phyloP scores from a whole-genome alignment of 2,113 vertebrate species.

The Chaetodon auriga region DNA sequence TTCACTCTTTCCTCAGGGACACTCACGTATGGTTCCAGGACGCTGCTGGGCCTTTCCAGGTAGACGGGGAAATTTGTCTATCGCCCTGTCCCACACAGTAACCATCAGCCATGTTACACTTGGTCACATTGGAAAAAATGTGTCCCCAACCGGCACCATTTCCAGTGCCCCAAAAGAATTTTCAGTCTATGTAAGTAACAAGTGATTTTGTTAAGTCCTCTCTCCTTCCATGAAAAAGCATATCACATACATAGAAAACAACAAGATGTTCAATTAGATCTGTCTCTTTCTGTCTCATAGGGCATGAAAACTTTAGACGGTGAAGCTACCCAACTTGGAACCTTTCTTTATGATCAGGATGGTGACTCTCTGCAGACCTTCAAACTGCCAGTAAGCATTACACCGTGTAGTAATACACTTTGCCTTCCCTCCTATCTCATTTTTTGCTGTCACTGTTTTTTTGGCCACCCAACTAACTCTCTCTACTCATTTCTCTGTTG shows the following conservation, averaged over 20 bases:
- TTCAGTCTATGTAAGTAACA: conserved; percentile 17
- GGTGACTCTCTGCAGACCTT: not conserved
- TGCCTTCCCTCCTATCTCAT: too few relatives aligned
- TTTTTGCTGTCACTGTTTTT: not conserved
- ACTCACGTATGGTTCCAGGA: not conserved
- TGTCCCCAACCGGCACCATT: conserved; percentile 1
- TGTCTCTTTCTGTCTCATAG: not conserved
- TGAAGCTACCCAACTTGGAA: not conserved
- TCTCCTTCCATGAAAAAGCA: too few relatives aligned
- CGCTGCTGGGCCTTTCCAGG: conserved; percentile 1
- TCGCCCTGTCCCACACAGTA: not conserved
- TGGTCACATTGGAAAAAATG: not conserved
- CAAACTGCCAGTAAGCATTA: not conserved
- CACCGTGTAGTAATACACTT: too few relatives aligned
- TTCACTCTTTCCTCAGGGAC: not conserved
- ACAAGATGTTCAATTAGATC: not conserved
- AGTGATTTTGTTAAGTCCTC: too few relatives aligned
- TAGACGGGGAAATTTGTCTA: not conserved
- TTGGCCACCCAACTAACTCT: not conserved
- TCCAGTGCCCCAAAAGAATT: not conserved
- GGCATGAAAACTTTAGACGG: not conserved
- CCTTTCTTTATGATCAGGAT: conserved; percentile 10
- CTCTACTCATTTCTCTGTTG: not conserved
- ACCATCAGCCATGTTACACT: conserved; percentile 1
- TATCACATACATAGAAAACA: not conserved